These are phyloP conservation scores for Sylvietta virens DNA, from an alignment of 2,113 vertebrate genomes.

Conservation along the genomic window DNA sequence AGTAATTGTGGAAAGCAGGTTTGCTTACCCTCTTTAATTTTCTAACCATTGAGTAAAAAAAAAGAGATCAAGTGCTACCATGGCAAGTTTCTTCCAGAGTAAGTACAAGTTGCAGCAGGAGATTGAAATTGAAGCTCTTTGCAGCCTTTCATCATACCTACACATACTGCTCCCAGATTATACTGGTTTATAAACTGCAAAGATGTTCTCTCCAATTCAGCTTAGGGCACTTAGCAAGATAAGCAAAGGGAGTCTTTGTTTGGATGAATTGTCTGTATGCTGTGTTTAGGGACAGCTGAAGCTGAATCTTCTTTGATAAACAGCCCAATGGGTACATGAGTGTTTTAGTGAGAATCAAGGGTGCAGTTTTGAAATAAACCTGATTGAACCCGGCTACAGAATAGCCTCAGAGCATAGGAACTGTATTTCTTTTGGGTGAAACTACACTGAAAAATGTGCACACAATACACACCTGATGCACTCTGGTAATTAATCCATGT, in stretches of 20 bases:
- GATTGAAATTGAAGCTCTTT: neutral
- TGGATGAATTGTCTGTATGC: neutral
- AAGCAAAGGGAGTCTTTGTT: neutral
- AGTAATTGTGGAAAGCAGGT: neutral
- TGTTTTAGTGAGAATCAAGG: neutral
- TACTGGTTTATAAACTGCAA: neutral
- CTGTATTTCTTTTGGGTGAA: slow-evolving; percentile 2
- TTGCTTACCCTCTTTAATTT: neutral
- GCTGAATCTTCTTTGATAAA: neutral
- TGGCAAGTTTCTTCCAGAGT: neutral
- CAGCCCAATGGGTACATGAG: neutral
- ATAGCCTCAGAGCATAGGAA: neutral
- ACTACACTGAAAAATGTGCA: neutral
- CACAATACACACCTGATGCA: neutral
- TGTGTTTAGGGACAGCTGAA: neutral
- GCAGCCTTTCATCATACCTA: neutral
- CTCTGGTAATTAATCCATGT: neutral
- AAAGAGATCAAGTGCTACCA: neutral
- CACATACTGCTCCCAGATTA: neutral
- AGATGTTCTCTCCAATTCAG: neutral
- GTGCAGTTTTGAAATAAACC: neutral
- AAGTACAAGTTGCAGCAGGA: neutral
- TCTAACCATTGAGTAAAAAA: neutral
- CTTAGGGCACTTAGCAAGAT: neutral
- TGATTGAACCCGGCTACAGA: neutral